phyloP scores from a whole-genome alignment of 2,797 vertebrate species.

The Schizopygopsis pylzovi region DNA sequence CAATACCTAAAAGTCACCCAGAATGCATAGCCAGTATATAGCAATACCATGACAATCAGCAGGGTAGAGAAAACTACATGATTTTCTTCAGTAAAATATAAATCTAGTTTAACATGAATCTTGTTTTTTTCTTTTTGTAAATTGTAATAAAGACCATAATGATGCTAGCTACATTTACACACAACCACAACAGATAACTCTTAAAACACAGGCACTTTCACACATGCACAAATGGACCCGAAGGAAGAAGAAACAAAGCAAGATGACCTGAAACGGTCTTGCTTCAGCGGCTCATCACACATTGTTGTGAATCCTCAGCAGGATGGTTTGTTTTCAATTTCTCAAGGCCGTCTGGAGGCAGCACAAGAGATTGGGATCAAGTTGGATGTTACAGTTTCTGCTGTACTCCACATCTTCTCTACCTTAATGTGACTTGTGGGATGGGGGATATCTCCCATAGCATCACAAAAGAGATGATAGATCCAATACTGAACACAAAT shows the following conservation, averaged over 20 bases:
- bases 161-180: not conserved
- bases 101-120: not conserved
- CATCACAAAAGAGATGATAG: slow-evolving; percentile 21
- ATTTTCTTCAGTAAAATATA: not conserved
- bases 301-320: slow-evolving; percentile 39
- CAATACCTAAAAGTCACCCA: not conserved
- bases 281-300: slow-evolving; percentile 16
- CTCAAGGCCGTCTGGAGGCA: slow-evolving; percentile 43
- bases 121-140: not conserved
- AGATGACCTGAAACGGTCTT: slow-evolving; percentile 23
- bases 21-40: not conserved
- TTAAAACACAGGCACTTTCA: not conserved
- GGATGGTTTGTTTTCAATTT: slow-evolving; percentile 44
- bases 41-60: not conserved
- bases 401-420: slow-evolving; percentile 18
- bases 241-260: slow-evolving; percentile 1
- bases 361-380: slow-evolving; percentile 44
- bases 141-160: not conserved
- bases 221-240: not conserved
- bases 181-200: not conserved
- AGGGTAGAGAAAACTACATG: not conserved
- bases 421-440: slow-evolving; percentile 35
- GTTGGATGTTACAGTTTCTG: slow-evolving; percentile 37
- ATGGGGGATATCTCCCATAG: not conserved
- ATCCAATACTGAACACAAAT: slow-evolving; percentile 7